Evolutionary conservation across 2,888 invertebrate species (phyloP).

Genomic region (Orthosia cruda): DNA sequence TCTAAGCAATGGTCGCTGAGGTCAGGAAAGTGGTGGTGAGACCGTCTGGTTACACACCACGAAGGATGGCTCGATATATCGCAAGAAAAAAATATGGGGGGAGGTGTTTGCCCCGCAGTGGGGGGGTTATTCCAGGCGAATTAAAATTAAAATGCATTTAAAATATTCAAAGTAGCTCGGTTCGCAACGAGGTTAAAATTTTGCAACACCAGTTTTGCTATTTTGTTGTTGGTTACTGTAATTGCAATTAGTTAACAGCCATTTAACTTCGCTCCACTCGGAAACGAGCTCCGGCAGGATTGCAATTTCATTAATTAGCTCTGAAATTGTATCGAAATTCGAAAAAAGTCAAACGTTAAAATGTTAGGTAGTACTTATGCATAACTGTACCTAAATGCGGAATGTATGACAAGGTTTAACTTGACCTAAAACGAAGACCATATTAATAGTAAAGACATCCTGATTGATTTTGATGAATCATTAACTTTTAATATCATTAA

Average conservation of each 20-base stretch:
- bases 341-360: background rate
- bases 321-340: conserved; percentile 43
- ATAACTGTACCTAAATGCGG: conserved; percentile 14
- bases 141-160: background rate
- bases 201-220: conserved; percentile 41
- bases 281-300: conserved; percentile 35
- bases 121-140: no score
- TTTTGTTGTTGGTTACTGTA: conserved; percentile 42
- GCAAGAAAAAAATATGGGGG: no score
- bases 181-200: conserved; percentile 27
- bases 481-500: conserved; percentile 43
- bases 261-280: conserved; percentile 50
- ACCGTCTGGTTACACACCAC: no score
- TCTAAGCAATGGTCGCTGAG: no score
- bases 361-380: background rate
- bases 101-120: no score
- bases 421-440: conserved; percentile 26
- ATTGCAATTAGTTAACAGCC: conserved; percentile 48
- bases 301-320: conserved; percentile 63
- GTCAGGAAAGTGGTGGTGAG: no score
- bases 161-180: conserved; percentile 18
- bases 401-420: conserved; percentile 20
- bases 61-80: no score
- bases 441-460: conserved; percentile 23
- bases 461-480: conserved; percentile 44